phyloP scores from a whole-genome alignment of 2,113 vertebrate genomes.

The Proterorhinus semilunaris region DNA sequence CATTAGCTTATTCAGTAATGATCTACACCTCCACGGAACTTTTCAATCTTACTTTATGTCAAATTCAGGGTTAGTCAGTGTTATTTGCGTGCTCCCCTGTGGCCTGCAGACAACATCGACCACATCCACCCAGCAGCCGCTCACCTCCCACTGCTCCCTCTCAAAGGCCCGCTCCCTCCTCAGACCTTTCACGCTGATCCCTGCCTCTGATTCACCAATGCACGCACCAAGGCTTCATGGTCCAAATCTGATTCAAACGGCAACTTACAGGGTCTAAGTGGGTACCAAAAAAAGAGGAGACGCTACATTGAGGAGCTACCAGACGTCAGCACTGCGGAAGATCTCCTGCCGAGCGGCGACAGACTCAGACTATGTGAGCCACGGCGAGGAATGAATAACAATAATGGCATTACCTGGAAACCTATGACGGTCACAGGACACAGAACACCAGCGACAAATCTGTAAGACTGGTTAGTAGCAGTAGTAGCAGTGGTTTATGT shows the following conservation, averaged over 20 bases:
- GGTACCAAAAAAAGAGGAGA: not conserved
- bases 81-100: not conserved
- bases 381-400: not conserved
- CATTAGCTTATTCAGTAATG: not conserved
- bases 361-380: conserved; percentile 8
- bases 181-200: not conserved
- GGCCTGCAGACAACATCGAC: conserved; percentile 4
- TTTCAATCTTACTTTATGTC: not conserved
- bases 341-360: conserved; percentile 21
- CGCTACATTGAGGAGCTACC: conserved; percentile 5
- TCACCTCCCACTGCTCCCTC: conserved; percentile 2
- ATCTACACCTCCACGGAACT: not conserved
- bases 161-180: not conserved
- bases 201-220: not conserved
- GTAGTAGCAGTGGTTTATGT: too few relatives aligned
- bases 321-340: conserved; percentile 15
- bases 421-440: not conserved
- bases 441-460: too few relatives aligned
- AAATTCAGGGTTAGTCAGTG: not conserved
- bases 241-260: conserved; percentile 3
- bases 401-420: not conserved
- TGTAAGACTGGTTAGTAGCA: too few relatives aligned
- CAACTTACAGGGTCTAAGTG: conserved; percentile 5
- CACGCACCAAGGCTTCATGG: not conserved
- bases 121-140: conserved; percentile 3